phyloP scores from a whole-genome alignment of 2,888 invertebrate species.

The Tetheella fluctuosa region DNA sequence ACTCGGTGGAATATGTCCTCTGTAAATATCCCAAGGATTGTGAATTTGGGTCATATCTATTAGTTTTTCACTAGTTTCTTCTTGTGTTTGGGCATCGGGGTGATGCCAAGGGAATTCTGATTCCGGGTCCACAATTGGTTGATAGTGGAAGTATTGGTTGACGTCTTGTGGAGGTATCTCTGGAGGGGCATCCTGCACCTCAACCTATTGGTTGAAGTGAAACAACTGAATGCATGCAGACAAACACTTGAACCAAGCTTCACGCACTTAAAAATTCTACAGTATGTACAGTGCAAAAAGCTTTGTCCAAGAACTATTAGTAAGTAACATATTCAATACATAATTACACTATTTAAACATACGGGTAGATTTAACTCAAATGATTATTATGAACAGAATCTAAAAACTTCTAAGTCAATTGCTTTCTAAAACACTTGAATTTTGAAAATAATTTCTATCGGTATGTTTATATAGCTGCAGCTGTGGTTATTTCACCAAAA shows the following conservation, averaged over 20 bases:
- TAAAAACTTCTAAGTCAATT: slow-evolving; percentile 15
- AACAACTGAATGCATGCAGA: slow-evolving; percentile 77
- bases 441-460: slow-evolving; percentile 19
- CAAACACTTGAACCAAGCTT: slow-evolving; percentile 73
- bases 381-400: slow-evolving; percentile 7
- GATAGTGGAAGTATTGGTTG: slow-evolving; percentile 59
- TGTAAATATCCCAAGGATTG: slow-evolving; percentile 92
- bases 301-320: slow-evolving; percentile 72
- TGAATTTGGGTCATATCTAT: slow-evolving; percentile 61
- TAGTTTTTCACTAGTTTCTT: slow-evolving; percentile 43
- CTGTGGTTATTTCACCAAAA: slow-evolving; percentile 78
- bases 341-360: slow-evolving; percentile 65
- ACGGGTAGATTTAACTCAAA: slow-evolving; percentile 39
- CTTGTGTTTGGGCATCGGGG: slow-evolving; percentile 55
- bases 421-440: not conserved
- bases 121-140: slow-evolving; percentile 65
- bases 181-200: slow-evolving; percentile 63
- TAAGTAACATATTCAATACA: slow-evolving; percentile 32
- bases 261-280: slow-evolving; percentile 47
- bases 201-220: slow-evolving; percentile 79
- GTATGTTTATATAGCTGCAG: slow-evolving; percentile 68
- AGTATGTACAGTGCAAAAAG: slow-evolving; percentile 58
- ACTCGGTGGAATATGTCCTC: slow-evolving; percentile 75
- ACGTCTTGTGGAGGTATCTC: slow-evolving; percentile 56
- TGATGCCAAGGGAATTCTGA: slow-evolving; percentile 81